Conservation (phyloP, 2,797 vertebrate species). For the Sebastes trivittatus region DNA sequence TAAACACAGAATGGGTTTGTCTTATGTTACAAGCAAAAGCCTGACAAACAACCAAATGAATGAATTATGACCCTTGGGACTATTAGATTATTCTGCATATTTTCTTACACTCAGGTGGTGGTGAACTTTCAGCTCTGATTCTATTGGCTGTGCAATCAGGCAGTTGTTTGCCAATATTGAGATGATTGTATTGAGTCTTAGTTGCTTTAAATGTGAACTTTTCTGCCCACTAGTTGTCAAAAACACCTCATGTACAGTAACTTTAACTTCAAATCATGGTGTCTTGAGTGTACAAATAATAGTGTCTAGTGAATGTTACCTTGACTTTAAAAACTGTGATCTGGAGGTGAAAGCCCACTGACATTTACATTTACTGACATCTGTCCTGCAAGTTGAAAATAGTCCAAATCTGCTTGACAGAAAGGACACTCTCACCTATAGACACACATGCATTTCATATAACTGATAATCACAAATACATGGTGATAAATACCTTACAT, state of each 20-base stretch:
- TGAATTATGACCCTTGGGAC: neutral
- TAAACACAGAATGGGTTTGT: neutral
- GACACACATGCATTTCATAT: neutral
- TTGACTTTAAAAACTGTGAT: neutral
- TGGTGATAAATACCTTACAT: neutral
- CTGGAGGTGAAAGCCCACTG: neutral
- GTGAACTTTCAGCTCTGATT: neutral
- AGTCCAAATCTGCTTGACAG: neutral
- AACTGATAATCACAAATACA: neutral
- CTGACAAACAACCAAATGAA: neutral
- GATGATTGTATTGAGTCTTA: neutral
- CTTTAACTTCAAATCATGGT: conserved; percentile 2
- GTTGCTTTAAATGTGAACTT: neutral
- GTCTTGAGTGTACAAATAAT: neutral
- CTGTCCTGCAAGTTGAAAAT: neutral
- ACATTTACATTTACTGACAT: neutral
- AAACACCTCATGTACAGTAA: neutral
- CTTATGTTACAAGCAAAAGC: neutral
- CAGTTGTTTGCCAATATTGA: neutral
- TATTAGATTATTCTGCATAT: neutral
- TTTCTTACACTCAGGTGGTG: neutral
- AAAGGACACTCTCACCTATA: neutral
- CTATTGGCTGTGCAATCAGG: neutral
- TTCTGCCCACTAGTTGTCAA: neutral
- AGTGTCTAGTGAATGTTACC: neutral